Base-by-base conservation (phyloP, 2,797 vertebrate genomes). In the Phrynocephalus forsythii region DNA sequence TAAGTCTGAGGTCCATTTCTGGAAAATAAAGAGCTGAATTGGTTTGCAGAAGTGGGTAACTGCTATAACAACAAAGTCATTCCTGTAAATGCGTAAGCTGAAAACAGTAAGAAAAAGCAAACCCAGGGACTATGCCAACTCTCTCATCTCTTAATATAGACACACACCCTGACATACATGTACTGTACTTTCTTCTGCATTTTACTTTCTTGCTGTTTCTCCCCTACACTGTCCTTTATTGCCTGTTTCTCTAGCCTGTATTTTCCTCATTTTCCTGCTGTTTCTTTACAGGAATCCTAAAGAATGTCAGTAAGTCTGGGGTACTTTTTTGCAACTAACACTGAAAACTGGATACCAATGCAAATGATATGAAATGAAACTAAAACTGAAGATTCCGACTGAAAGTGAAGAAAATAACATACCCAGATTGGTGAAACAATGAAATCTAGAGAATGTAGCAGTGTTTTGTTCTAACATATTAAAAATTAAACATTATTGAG, bases 241-340 rank as follows among this genome's bases (percentile, higher is more conserved):
- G 80, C 84, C 87, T 84, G 18, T 33, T 81, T 93, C 60, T 69
- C 38, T 84, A 56, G 30, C 8, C 69, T 90, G 63, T 85, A 86
- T 91, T 91, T 52, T 85, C 78, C 79, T 92, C 78, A 82, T 77
- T 60, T 60, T 92, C 82, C 75, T 63, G 67, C 9, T 88, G 75
- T 89, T 92, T 92, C 73, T 93, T 95, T 93, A 81, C 81, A 92
- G 84, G 71, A 87, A 94, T 67, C 73, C n/a, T 66, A 82, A 89
- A 91, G n/a, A 78, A 38, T 67, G 50, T 26, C 82, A 92, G 10
- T 78, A 90, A 90, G 13, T 56, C 91, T 84, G 86, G 72, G 28
- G 2, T 87, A 77, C 72, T 79, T 80, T 90, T 20, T 72, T 94
- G 83, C 83, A 83, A 85, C 44, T 78, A 86, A 68, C 88, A 90